Conservation (phyloP, 2,888 invertebrate species). For the Timema cristinae region DNA sequence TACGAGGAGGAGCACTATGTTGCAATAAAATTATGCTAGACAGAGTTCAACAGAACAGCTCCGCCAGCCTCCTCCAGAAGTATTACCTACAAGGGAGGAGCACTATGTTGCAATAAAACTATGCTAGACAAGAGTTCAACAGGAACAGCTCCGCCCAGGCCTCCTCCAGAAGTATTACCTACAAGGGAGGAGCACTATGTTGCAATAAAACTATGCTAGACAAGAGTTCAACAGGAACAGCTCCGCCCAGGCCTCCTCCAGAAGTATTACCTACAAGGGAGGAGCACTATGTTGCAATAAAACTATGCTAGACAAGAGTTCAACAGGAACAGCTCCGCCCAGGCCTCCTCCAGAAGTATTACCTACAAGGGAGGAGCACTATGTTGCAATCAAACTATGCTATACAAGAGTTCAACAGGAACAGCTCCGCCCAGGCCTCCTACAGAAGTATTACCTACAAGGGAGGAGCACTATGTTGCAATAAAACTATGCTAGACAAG, state of each 20-base stretch:
- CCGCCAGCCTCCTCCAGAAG: conserved; percentile 92
- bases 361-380: conserved; percentile 55
- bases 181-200: conserved; percentile 15
- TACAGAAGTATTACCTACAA: conserved; percentile 91
- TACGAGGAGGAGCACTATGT: conserved; percentile 42
- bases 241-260: conserved; percentile 92
- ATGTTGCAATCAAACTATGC: conserved; percentile 46
- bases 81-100: conserved; percentile 64
- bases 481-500: conserved; percentile 54
- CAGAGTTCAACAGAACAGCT: conserved; percentile 85
- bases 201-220: conserved; percentile 46
- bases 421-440: conserved; percentile 88
- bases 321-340: conserved; percentile 86
- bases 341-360: conserved; percentile 90
- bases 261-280: conserved; percentile 71
- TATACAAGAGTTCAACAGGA: conserved; percentile 80
- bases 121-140: conserved; percentile 77
- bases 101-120: background rate
- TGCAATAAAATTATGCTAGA: conserved; percentile 47
- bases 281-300: background rate
- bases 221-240: conserved; percentile 84
- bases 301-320: conserved; percentile 71
- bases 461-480: conserved; percentile 85
- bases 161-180: conserved; percentile 94
- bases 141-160: conserved; percentile 85